Percentiles rank a stretch among this genome's conserved stretches.
Conservation (phyloP, 2,113 vertebrate genomes). For the Eulacestoma nigropectus region DNA sequence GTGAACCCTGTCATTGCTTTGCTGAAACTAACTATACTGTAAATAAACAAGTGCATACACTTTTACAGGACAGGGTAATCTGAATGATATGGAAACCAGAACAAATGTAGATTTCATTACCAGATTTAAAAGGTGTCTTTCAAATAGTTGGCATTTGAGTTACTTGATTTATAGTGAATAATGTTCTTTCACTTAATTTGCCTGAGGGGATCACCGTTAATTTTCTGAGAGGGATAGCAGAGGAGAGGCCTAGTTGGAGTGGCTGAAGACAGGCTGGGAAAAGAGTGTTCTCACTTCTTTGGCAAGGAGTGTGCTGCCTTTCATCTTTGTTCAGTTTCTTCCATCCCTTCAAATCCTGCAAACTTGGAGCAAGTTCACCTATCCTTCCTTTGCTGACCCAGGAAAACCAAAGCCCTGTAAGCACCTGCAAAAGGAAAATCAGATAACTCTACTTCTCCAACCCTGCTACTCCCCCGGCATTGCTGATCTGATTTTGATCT, state of each 20-base stretch:
- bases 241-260: not conserved
- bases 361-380: not conserved
- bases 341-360: not conserved
- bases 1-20: not conserved
- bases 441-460: not conserved
- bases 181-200: not conserved
- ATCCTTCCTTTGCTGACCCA: not conserved
- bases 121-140: not conserved
- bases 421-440: not conserved
- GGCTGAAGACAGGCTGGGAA: not conserved
- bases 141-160: not conserved
- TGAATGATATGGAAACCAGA: not conserved
- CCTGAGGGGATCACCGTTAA: not conserved
- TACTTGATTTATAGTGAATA: not conserved
- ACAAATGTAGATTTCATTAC: not conserved
- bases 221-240: not conserved
- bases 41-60: not conserved
- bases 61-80: not conserved
- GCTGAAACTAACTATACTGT: not conserved
- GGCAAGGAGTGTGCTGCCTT: not conserved
- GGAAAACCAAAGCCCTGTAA: not conserved
- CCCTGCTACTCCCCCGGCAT: not conserved
- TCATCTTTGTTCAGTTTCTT: not conserved
- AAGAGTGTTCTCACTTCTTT: not conserved
- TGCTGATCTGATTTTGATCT: not conserved